phyloP scores from a whole-genome alignment of 1,140 invertebrate genomes.

The Aporrectodea caliginosa region DNA sequence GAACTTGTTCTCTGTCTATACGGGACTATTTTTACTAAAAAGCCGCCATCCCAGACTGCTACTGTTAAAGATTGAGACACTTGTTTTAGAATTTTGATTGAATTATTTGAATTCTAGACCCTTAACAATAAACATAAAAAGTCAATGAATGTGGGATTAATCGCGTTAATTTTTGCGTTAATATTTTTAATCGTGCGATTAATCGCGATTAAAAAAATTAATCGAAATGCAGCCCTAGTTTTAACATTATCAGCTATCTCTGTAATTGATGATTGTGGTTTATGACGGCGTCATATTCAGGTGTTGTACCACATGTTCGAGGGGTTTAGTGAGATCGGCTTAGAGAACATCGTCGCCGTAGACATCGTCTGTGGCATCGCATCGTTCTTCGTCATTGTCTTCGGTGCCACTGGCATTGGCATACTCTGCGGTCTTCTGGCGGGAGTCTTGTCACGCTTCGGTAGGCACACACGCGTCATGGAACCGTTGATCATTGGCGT shows the following conservation, averaged over 20 bases:
- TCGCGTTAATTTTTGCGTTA: no score
- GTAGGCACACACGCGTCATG: constrained; percentile 90
- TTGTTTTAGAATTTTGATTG: no score
- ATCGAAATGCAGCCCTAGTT: no score
- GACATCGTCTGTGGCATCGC: constrained; percentile 78
- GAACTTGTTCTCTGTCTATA: no score
- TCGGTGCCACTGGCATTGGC: constrained; percentile 90
- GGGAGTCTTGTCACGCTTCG: constrained; percentile 91
- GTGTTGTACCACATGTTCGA: constrained; percentile 56
- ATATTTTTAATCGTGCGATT: no score
- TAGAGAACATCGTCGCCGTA: constrained; percentile 43
- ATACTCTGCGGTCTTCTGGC: constrained; percentile 91
- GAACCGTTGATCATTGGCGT: constrained; percentile 98
- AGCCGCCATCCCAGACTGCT: no score
- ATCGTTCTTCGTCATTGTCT: constrained; percentile 82
- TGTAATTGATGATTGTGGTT: background rate
- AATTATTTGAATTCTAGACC: no score
- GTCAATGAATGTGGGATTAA: no score
- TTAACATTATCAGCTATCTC: background rate
- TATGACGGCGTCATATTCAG: constrained; percentile 38
- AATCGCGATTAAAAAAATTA: no score
- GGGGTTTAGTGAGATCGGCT: constrained; percentile 48
- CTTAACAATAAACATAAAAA: no score
- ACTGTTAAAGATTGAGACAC: no score
- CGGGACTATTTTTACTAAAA: no score